A percentile compares a stretch with the other conserved stretches of the same genome.
phyloP scores from a whole-genome alignment of 2,797 vertebrate species.

The Brotogeris chrysoptera region DNA sequence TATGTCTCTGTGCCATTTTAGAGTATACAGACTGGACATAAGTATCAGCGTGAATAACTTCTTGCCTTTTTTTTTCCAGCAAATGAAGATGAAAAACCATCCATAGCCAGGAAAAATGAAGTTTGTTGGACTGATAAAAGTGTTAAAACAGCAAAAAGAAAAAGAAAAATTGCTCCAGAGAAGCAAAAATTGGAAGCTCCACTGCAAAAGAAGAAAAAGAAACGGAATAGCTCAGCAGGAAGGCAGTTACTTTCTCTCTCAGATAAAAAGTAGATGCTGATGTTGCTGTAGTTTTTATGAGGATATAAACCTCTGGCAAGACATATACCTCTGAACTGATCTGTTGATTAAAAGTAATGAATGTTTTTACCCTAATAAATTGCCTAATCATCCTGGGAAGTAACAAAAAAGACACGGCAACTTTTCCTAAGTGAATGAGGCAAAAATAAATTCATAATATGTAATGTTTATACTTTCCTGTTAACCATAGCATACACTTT shows the following conservation, averaged over 20 bases:
- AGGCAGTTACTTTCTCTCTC: background rate
- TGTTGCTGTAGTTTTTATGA: background rate
- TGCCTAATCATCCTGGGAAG: background rate
- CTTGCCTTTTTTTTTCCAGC: constrained; percentile 64
- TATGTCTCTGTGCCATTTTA: background rate
- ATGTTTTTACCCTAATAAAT: background rate
- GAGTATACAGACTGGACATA: background rate
- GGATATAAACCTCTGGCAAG: background rate
- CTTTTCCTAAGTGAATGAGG: background rate
- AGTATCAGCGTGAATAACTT: background rate
- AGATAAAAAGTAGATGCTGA: background rate
- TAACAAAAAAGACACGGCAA: background rate
- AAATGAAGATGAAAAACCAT: constrained; percentile 36
- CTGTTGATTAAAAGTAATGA: background rate
- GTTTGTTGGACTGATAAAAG: background rate
- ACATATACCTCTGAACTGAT: background rate
- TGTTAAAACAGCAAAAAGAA: constrained; percentile 3
- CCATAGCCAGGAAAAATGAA: background rate
- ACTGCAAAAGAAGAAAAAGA: constrained; percentile 70
- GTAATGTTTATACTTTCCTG: background rate
- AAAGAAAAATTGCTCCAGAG: background rate
- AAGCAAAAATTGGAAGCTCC: constrained; percentile 43
- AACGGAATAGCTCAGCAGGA: constrained; percentile 13
- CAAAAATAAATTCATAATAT: background rate
- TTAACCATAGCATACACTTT: background rate